These are phyloP conservation scores for Rhinogobio ventralis DNA, from an alignment of 2,797 vertebrate genomes.

Conservation along the genomic window DNA sequence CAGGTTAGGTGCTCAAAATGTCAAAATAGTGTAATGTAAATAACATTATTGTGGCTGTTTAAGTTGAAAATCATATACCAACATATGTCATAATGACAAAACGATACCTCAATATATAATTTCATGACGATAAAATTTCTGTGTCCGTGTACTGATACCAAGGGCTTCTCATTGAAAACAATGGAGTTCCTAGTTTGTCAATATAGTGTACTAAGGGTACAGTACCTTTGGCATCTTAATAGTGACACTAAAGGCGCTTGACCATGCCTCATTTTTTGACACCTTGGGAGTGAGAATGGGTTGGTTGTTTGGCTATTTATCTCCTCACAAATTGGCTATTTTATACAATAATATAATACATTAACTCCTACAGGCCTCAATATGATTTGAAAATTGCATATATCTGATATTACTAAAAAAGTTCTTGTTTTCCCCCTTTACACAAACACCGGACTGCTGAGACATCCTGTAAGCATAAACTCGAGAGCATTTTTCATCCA, in stretches of 20 bases:
- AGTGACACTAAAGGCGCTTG: background rate
- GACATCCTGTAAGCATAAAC: slow-evolving; percentile 26
- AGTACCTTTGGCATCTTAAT: background rate
- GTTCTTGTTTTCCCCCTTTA: slow-evolving; percentile 2
- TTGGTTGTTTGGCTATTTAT: background rate
- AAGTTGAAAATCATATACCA: background rate
- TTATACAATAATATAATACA: background rate
- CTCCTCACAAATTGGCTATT: slow-evolving; percentile 2
- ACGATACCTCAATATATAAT: background rate
- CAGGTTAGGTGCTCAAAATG: background rate
- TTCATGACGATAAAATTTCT: background rate
- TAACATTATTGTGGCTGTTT: background rate
- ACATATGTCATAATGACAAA: background rate
- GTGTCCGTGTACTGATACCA: background rate
- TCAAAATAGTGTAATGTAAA: background rate
- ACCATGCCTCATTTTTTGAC: background rate
- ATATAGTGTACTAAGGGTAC: background rate
- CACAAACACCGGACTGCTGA: background rate
- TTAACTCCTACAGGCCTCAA: background rate
- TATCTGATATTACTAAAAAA: slow-evolving; percentile 19
- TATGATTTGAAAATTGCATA: slow-evolving; percentile 13
- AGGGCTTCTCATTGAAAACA: background rate
- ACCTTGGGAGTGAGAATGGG: background rate
- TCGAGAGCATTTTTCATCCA: slow-evolving; percentile 34
- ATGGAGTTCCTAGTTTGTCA: background rate